Evolutionary conservation across 2,888 invertebrate species (phyloP), one percentile per base, ranked within the genome.

Genomic region (Caenorhabditis parvicauda): DNA sequence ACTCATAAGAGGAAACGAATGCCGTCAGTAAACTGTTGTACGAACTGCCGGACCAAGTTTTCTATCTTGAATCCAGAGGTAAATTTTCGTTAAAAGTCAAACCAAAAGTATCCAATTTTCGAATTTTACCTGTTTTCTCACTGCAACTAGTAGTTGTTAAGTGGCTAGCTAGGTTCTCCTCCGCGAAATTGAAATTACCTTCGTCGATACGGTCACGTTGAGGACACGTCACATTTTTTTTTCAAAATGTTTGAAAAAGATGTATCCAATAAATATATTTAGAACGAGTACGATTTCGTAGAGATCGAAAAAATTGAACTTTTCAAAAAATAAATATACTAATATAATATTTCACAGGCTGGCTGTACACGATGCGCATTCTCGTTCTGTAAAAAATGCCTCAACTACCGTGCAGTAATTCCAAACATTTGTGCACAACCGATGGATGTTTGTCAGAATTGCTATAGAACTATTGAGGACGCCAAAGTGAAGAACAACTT

Each of bases 341-440:
- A 7, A 39, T 17, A n/a, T n/a, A 1, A n/a, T 41, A 24, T 44
- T 24, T 25, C 62, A 43, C 42, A 72, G 72, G 70, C 60, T 1
- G 77, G 76, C 6, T 78, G 79, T 46, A 65, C 73, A 1, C 71
- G 57, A 19, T 78, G 79, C 54, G 71, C 70, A 7, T 64, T 64
- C 14, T 75, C 79, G 0, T 79, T 79, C 49, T 78, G 78, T 50
- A 70, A 71, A 29, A 79, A 71, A 53, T 78, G 78, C 48, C 43
- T 77, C 1, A 29, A 29, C n/a, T 61, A 74, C 42, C 69, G 70
- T 27, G 58, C 66, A 5, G 44, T 74, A 2, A 59, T 78, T 27
- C 70, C 74, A 12, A 49, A 50, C 7, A 51, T 75, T 2, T 70
- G 71, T 0, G 41, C 60, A 19, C 65, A 72, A 37, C 74, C 79